Conservation (phyloP, 2,113 vertebrate species). For the Labrus mixtus region DNA sequence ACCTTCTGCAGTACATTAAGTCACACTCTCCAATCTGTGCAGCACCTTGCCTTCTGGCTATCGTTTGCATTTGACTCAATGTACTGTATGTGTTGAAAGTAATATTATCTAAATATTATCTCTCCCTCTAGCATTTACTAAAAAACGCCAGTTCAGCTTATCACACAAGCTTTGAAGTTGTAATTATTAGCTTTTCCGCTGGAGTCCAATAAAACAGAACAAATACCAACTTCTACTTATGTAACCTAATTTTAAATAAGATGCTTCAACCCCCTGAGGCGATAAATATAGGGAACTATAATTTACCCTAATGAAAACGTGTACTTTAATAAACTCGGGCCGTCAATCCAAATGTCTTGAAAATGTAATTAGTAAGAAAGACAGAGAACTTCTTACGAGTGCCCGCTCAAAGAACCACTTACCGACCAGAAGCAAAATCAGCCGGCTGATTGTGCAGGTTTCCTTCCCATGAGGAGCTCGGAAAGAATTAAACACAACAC, state of each 20-base stretch:
- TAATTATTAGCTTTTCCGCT: neutral
- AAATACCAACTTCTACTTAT: neutral
- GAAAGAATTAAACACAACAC: conserved; percentile 22
- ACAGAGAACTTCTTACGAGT: neutral
- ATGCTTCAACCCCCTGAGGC: too few relatives aligned
- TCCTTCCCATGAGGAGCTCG: conserved; percentile 55
- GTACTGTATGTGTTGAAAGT: neutral
- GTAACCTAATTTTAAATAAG: neutral
- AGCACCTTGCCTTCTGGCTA: neutral
- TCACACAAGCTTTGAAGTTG: neutral
- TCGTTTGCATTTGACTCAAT: neutral
- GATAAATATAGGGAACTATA: neutral
- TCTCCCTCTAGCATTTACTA: neutral
- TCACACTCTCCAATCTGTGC: neutral
- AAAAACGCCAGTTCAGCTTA: neutral
- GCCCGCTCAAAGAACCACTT: conserved; percentile 18
- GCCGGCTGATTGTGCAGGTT: conserved; percentile 65
- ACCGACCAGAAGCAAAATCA: conserved; percentile 30
- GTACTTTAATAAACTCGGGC: neutral
- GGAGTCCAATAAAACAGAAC: neutral
- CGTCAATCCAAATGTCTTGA: neutral
- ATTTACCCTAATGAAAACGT: neutral
- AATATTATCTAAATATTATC: neutral
- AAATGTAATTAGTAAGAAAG: neutral
- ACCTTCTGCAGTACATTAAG: neutral